Evolutionary conservation across 1,140 invertebrate species (phyloP).

Genomic region (Galleria mellonella): DNA sequence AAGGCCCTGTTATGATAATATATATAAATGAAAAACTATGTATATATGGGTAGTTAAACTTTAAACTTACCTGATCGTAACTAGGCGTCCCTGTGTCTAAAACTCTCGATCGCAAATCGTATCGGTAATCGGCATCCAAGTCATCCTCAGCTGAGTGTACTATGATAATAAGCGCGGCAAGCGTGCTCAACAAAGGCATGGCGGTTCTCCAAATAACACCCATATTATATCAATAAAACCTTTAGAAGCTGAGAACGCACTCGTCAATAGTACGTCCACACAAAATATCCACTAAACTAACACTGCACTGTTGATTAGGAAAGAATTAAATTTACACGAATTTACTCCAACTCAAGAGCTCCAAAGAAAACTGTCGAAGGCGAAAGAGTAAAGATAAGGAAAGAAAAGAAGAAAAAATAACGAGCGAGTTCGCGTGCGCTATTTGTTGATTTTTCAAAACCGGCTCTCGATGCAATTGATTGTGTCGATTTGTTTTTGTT

Average conservation of each 20-base stretch:
- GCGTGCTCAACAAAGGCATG: slow-evolving; percentile 57
- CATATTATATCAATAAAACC: slow-evolving; percentile 49
- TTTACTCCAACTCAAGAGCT: slow-evolving; percentile 1
- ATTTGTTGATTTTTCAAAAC: slow-evolving; percentile 19
- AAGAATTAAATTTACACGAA: not conserved
- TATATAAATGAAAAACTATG: too few species aligned
- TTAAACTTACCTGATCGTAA: slow-evolving; percentile 41
- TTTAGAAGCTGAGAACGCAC: slow-evolving; percentile 15
- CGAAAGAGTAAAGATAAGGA: slow-evolving; percentile 30
- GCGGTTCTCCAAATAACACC: slow-evolving; percentile 39
- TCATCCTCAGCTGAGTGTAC: slow-evolving; percentile 59
- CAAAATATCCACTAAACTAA: slow-evolving; percentile 10
- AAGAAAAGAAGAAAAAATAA: slow-evolving; percentile 23
- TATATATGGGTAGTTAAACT: too few species aligned
- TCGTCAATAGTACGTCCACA: slow-evolving; percentile 18
- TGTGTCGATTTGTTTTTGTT: slow-evolving; percentile 23
- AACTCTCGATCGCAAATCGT: slow-evolving; percentile 31
- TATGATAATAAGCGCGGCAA: slow-evolving; percentile 63
- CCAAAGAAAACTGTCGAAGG: slow-evolving; percentile 11
- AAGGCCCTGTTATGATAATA: too few species aligned
- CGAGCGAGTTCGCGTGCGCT: slow-evolving; percentile 16
- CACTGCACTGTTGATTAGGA: slow-evolving; percentile 7
- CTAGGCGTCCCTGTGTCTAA: slow-evolving; percentile 30
- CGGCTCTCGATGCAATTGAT: slow-evolving; percentile 7
- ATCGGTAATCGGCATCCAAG: slow-evolving; percentile 26